Base-by-base conservation (phyloP, 1,140 invertebrate genomes). In the Papilio polytes region DNA sequence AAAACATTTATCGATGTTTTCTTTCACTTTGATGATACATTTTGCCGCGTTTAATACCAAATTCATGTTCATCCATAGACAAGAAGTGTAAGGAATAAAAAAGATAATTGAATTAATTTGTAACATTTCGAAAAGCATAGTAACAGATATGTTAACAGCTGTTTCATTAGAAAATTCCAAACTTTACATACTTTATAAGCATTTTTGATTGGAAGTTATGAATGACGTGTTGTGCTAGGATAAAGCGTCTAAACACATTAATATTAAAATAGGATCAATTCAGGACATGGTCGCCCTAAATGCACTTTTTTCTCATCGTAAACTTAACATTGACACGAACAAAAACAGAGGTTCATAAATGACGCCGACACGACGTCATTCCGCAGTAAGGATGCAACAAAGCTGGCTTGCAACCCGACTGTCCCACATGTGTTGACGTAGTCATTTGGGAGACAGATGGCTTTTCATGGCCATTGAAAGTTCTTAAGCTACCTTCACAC, bases 361-460 rank as follows among this genome's bases (percentile, higher is more conserved):
- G 72, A 44, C 8, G 36, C 31, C 31, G 41, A 74, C 41, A 18
- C 18, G 73, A 74, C 73, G 44, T 46, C 20, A 46, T 26, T 20
- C 18, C 10, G 6, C 41, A 26, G 74, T 51, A 9, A 13, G 10
- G 10, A n/a, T 20, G 74, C 41, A 76, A 48, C 22, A 76, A 51
- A 13, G 20, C 2, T 22, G 46, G 10, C 20, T n/a, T 53, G 10
- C 41, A 20, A 76, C 12, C 20, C 20, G 18, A 10, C 3, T 53
- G 74, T 48, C 22, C 15, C 74, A 76, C 74, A 76, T 51, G 46
- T 76, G 74, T 76, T 76, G 74, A 76, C 74, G 20, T 26, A 51
- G 74, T 76, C 74, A 76, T 76, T 76, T 76, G 74, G 20, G 44
- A 53, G 46, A 76, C 74, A 76, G 74, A 76, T 76, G 74, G 74